Base-by-base conservation (phyloP, 1,140 invertebrate genomes). In the Pentalonia nigronervosa region DNA sequence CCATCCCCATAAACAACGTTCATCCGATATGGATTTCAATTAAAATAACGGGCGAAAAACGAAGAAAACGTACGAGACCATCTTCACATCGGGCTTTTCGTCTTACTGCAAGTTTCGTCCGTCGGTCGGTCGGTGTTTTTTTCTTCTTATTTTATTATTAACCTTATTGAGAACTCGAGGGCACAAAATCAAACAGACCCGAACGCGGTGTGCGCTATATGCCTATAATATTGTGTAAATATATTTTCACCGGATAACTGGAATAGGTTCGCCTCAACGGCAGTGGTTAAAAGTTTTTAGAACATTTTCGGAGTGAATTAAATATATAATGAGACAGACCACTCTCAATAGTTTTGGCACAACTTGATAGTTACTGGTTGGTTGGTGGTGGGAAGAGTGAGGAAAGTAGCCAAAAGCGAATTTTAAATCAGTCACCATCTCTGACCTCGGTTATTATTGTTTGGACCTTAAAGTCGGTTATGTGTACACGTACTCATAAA, bases 1-100 rank as follows among this genome's bases (percentile, higher is more conserved):
- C 11, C 45, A 23, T 17, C 30, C 47, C 83, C 45, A 30, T 87
- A 48, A 87, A 48, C 86, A 87, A 47, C 84, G 84, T 47, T 86
- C 84, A 86, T 47, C 84, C 84, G 84, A 86, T 86, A 86, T 47
- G 84, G 84, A 86, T 86, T 86, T 86, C 84, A 86, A 86, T 86
- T 86, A 86, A 86, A 76, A 86, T 2, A 47, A 86, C 41, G 25
- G 14, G 41, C 7, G 25, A 47, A n/a, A 86, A 86, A 34, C n/a
- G 83, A 45, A 41, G 9, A 45, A 84, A 41, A 41, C 41, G 83
- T 6, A 84, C 11, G 21, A 45, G 36, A 41, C 34, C 36, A 83
- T 83, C 41, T 86, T 86, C 41, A 47, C 36, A 25, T 47, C 9
- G 25, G 14, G 47, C 4, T 47, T 86, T 86, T 14, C 36, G 9